Conservation (phyloP, 2,888 invertebrate genomes). For the Acanthoscelides obtectus region DNA sequence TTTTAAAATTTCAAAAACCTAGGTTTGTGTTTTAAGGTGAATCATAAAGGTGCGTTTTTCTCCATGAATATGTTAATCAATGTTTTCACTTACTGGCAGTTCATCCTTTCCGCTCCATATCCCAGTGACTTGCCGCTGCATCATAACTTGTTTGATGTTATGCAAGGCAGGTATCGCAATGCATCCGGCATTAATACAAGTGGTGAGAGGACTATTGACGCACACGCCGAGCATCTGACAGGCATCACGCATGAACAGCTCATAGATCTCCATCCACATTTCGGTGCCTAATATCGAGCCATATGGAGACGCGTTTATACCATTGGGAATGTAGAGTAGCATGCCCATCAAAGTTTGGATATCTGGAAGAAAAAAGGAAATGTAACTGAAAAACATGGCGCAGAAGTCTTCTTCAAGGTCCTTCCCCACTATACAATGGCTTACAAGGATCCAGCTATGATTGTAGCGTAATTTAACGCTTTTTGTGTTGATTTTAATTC, state of each 20-base stretch:
- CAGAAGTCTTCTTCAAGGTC: no score
- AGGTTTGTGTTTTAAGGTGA: no score
- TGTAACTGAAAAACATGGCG: background rate
- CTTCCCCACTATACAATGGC: no score
- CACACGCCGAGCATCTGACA: conserved; percentile 87
- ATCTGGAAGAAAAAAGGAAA: conserved; percentile 50
- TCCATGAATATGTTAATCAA: no score
- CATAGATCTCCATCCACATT: conserved; percentile 81
- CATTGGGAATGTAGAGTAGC: conserved; percentile 71
- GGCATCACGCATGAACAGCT: conserved; percentile 88
- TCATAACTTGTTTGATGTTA: conserved; percentile 90
- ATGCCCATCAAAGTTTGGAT: conserved; percentile 85
- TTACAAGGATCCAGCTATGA: no score
- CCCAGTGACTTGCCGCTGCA: conserved; percentile 81
- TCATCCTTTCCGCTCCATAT: conserved; percentile 96
- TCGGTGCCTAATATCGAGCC: conserved; percentile 56
- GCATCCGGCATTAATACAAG: conserved; percentile 90
- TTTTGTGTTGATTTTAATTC: no score
- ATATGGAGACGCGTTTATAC: conserved; percentile 77
- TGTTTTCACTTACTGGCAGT: conserved; percentile 68
- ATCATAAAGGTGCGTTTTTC: no score
- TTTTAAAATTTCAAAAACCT: no score
- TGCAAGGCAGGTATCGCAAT: conserved; percentile 90
- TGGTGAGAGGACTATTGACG: conserved; percentile 84
- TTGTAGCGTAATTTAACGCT: no score